Conservation (phyloP, 2,797 vertebrate species). For the Falco biarmicus region DNA sequence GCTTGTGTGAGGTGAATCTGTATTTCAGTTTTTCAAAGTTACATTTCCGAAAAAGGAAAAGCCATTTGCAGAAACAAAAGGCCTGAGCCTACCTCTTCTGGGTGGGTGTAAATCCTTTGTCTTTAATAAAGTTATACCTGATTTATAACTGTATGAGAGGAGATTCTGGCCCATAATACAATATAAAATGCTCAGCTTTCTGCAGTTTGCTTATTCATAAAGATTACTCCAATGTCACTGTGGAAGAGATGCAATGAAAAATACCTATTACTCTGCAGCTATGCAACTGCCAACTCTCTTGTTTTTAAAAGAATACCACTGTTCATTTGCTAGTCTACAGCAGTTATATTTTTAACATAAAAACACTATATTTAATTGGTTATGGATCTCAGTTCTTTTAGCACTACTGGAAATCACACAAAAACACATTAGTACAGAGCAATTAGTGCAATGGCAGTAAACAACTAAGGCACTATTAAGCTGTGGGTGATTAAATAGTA, state of each 20-base stretch:
- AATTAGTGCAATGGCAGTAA: constrained; percentile 83
- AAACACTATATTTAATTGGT: constrained; percentile 85
- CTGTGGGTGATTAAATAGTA: constrained; percentile 86
- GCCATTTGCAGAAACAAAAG: constrained; percentile 35
- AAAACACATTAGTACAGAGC: constrained; percentile 85
- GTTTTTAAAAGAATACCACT: constrained; percentile 70
- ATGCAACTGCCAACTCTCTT: constrained; percentile 63
- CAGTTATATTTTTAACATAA: constrained; percentile 85
- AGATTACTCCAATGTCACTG: constrained; percentile 72
- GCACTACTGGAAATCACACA: constrained; percentile 85
- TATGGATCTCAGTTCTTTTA: constrained; percentile 84
- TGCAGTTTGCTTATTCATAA: constrained; percentile 75
- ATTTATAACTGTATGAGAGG: constrained; percentile 52
- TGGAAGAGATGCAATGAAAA: constrained; percentile 71
- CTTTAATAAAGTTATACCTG: constrained; percentile 57
- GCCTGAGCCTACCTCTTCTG: constrained; percentile 1
- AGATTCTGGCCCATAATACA: constrained; percentile 23
- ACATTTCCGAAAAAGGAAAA: background rate
- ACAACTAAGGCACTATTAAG: constrained; percentile 84
- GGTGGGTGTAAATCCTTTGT: constrained; percentile 34
- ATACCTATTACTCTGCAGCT: constrained; percentile 69
- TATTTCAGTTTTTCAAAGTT: background rate
- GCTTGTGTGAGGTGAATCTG: too few species aligned
- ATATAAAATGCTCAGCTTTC: constrained; percentile 61
- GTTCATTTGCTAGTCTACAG: constrained; percentile 70